Evolutionary conservation across 1,140 invertebrate genomes (phyloP), one percentile per base, ranked within the genome.

Genomic region (Sarcophaga peregrina): DNA sequence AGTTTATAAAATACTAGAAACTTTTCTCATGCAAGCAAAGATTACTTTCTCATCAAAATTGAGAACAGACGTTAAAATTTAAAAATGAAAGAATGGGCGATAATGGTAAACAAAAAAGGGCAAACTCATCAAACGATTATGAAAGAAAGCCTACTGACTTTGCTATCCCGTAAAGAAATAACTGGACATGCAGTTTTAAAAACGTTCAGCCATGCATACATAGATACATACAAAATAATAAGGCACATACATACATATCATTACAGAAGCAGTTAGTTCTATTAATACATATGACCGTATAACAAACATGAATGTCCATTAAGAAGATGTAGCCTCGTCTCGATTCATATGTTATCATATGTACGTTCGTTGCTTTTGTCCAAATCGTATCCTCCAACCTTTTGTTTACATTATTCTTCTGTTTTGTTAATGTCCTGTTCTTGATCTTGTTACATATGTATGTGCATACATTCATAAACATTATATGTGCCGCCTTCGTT

Each of bases 111-210:
- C 10, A 80, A 80, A 80, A 80, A 58, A 54, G 78, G 78, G 17
- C 78, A 80, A 80, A 80, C 78, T 52, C 78, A 80, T 80, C 78
- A 80, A 80, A 80, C 50, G 78, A 46, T 80, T 58, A 58, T 3
- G 45, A 68, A 68, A 68, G 6, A 9, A 20, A 68, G 20, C 20
- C n/a, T 68, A 68, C 20, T 7, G 62, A 20, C 13, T 15, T 68
- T 68, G 25, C 7, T 76, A 47, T 50, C 45, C 48, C 45, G 74
- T 76, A 20, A 17, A 50, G 10, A 20, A 76, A 76, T 50, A 8
- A 50, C 45, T 50, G 48, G 74, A 76, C 74, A 50, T 47, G 10
- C 8, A 76, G 74, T 76, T 47, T 7, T 47, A 62, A 8, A 17
- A 7, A 68, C 5, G 20, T 20, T 1, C 20, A 68, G 4, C 0